Percentiles rank a stretch among this genome's conserved stretches.
Conservation (phyloP, 1,140 invertebrate species). For the Drosophila pseudoananassae region DNA sequence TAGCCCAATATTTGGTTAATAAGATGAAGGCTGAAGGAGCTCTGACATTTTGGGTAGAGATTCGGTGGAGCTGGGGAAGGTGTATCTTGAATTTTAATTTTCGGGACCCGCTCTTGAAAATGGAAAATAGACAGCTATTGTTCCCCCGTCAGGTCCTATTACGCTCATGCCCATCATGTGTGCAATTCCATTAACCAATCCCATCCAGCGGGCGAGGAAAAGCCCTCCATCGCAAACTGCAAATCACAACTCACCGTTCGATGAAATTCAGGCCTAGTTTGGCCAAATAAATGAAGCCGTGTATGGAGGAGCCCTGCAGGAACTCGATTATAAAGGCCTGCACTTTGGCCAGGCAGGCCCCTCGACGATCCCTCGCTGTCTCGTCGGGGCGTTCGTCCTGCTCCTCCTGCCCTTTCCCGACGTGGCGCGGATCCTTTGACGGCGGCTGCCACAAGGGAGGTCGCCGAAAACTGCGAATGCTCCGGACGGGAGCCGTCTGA, state of each 20-base stretch:
- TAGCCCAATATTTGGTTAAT: constrained; percentile 34
- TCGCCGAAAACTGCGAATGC: constrained; percentile 71
- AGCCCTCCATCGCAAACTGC: not conserved
- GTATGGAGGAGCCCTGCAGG: constrained; percentile 76
- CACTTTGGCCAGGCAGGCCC: constrained; percentile 53
- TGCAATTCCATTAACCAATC: constrained; percentile 30
- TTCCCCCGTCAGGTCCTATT: not conserved
- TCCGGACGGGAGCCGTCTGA: constrained; percentile 42
- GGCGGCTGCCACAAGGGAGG: constrained; percentile 65
- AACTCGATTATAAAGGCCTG: constrained; percentile 80
- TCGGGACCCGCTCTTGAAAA: not conserved
- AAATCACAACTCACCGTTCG: constrained; percentile 71
- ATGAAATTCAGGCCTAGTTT: constrained; percentile 74
- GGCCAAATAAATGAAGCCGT: constrained; percentile 82
- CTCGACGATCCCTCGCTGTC: not conserved
- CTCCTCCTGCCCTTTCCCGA: not conserved
- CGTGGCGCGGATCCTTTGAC: constrained; percentile 2
- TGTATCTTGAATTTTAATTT: constrained; percentile 1
- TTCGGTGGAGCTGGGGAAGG: not conserved
- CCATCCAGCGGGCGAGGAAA: not conserved
- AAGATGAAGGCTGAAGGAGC: constrained; percentile 9
- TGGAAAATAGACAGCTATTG: not conserved
- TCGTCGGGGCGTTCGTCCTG: not conserved
- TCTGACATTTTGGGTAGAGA: not conserved
- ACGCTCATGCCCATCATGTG: not conserved